Base-by-base conservation (phyloP, 2,797 vertebrate genomes). In the Anabas testudineus region DNA sequence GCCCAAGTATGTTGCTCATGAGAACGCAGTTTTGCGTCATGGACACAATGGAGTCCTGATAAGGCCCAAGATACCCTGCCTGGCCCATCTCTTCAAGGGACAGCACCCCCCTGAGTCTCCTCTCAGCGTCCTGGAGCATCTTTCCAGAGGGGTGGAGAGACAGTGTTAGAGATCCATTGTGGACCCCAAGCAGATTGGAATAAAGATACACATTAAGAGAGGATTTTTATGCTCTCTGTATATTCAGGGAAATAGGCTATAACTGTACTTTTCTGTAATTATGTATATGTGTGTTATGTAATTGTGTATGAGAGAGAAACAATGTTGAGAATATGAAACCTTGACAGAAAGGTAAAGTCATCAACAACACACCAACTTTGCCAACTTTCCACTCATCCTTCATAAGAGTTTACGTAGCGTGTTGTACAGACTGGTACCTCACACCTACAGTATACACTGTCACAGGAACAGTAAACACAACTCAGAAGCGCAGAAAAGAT, bases 1-100 rank as follows among this genome's bases (percentile, higher is more conserved):
- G 95, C 82, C 95, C 95, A 88, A 96, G 91, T 77, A 96, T 90
- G 92, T 94, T 95, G 93, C 95, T 94, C 94, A 96, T 90, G 81
- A 96, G 88, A 6, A 95, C 91, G 61, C 94, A 96, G 94, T 95
- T 95, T 93, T 96, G 95, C 85, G 95, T 94, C 90, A 96, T 90
- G 88, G 91, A 88, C 92, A 95, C 91, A 84, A 96, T 93, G 0
- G 94, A 94, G 76, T 94, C 94, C 18, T 93, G 95, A 92, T 88
- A 92, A 67, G 94, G 93, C 36, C 85, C 67, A 30, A 70, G 81
- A 84, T 78, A 86, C 63, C 69, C 86, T 59, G 76, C 54, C 24
- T 64, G 84, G 84, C 69, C 76, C 74, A 82, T 71, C 84, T 95
- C 94, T 87, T 95, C 94, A 13, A 90, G 93, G 53, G 88, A 94